Evolutionary conservation across 2,888 invertebrate genomes (phyloP).

Genomic region (Coleophora flavipennella): DNA sequence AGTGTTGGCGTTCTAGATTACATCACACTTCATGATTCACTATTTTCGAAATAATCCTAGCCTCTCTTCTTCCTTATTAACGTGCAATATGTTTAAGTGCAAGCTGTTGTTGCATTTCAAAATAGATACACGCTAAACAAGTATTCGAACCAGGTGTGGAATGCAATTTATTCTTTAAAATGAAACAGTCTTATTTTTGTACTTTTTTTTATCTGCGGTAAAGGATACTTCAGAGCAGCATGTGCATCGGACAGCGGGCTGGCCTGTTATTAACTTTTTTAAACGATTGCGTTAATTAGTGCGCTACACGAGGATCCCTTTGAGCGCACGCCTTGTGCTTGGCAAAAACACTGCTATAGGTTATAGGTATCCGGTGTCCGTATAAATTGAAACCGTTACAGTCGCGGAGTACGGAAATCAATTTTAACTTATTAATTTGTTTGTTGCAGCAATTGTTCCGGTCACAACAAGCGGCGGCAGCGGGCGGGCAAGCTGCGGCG

Average conservation of each 20-base stretch:
- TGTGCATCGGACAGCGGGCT: conserved; percentile 50
- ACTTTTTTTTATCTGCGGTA: conserved; percentile 13
- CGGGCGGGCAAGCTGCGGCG: conserved; percentile 76
- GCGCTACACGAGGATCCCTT: conserved; percentile 44
- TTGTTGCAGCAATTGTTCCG: conserved; percentile 89
- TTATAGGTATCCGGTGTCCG: no score
- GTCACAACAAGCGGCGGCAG: conserved; percentile 84
- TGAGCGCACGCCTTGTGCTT: conserved; percentile 28
- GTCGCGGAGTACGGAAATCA: no score
- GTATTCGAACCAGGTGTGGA: conserved; percentile 1
- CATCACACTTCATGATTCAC: conserved; percentile 57
- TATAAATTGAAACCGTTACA: conserved; percentile 58
- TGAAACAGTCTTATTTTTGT: conserved; percentile 3
- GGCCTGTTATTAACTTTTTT: conserved; percentile 64
- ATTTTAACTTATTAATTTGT: no score
- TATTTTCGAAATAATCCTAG: conserved; percentile 44
- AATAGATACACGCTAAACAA: no score
- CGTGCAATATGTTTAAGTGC: no score
- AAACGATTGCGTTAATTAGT: conserved; percentile 68
- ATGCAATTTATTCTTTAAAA: neutral
- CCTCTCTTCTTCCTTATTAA: neutral
- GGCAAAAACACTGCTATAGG: conserved; percentile 46
- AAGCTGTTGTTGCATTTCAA: no score
- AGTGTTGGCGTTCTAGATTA: conserved; percentile 45
- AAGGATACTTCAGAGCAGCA: conserved; percentile 29